Percentiles rank a stretch among this genome's conserved stretches.
phyloP scores from a whole-genome alignment of 2,888 invertebrate species.

The Adineta ricciae region DNA sequence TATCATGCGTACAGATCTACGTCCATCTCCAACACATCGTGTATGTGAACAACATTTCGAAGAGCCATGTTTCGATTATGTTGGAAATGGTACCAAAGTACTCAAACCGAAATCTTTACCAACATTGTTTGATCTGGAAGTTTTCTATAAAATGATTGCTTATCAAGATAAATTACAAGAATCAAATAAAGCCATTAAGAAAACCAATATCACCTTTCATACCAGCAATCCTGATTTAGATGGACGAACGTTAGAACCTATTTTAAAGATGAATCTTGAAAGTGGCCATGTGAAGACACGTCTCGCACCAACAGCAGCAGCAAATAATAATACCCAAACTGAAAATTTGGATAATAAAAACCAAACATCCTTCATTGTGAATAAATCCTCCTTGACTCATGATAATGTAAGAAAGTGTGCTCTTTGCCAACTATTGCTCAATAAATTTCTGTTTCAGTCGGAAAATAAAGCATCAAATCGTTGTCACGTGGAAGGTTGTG shows the following conservation, averaged over 20 bases:
- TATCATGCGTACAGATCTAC: slow-evolving; percentile 31
- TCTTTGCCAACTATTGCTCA: background rate
- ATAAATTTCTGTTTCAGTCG: background rate
- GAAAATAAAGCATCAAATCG: slow-evolving; percentile 16
- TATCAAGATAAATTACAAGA: slow-evolving; percentile 33
- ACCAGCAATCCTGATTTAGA: slow-evolving; percentile 9
- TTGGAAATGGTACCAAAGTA: slow-evolving; percentile 14
- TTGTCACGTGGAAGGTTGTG: slow-evolving; percentile 14
- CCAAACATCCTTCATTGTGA: background rate
- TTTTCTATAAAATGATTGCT: slow-evolving; percentile 34
- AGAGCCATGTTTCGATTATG: slow-evolving; percentile 31
- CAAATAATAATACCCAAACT: background rate
- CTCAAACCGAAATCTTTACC: slow-evolving; percentile 32
- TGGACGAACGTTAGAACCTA: slow-evolving; percentile 11
- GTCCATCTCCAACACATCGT: slow-evolving; percentile 22
- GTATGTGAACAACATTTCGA: slow-evolving; percentile 34
- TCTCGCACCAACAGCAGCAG: background rate
- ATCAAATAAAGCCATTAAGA: background rate
- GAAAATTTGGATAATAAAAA: background rate
- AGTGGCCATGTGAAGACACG: slow-evolving; percentile 22
- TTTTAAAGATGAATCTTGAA: slow-evolving; percentile 18
- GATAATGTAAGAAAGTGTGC: background rate
- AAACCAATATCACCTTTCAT: slow-evolving; percentile 17
- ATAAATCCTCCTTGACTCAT: slow-evolving; percentile 1
- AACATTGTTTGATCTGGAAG: slow-evolving; percentile 33